Conservation (phyloP, 2,113 vertebrate genomes). For the Rhinopomastus cyanomelas region DNA sequence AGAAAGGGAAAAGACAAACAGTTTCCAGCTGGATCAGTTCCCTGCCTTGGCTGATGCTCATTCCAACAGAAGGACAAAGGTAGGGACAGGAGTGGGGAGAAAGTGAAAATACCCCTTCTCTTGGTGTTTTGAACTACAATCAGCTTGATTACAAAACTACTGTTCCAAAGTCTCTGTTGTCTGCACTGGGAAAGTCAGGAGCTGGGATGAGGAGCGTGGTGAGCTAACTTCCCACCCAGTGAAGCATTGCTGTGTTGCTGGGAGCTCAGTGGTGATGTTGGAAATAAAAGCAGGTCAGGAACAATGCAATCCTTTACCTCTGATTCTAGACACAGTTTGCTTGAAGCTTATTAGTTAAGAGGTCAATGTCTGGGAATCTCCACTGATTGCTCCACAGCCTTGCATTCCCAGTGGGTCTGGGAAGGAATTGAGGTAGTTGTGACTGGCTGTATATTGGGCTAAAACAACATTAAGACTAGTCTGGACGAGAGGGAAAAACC, state of each 20-base stretch:
- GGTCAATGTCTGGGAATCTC: background rate
- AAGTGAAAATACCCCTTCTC: constrained; percentile 23
- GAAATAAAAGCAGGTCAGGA: background rate
- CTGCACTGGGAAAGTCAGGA: background rate
- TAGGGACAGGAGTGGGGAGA: constrained; percentile 23
- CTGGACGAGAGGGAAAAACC: background rate
- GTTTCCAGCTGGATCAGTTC: constrained; percentile 58
- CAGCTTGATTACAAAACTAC: background rate
- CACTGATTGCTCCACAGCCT: background rate
- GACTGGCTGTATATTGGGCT: background rate
- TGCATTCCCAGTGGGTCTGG: background rate
- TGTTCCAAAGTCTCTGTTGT: background rate
- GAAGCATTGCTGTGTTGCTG: background rate
- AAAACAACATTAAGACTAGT: background rate
- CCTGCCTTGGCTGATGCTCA: constrained; percentile 27
- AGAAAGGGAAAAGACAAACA: constrained; percentile 59
- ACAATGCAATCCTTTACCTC: background rate
- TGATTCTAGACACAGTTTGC: background rate
- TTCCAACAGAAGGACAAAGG: constrained; percentile 54
- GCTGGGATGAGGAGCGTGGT: background rate
- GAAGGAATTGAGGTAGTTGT: background rate
- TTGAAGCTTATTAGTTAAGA: background rate
- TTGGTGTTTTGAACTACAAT: background rate
- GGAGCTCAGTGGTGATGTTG: background rate
- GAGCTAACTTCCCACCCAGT: background rate